Conservation (phyloP, 2,888 invertebrate species). For the Andricus quercusramuli region DNA sequence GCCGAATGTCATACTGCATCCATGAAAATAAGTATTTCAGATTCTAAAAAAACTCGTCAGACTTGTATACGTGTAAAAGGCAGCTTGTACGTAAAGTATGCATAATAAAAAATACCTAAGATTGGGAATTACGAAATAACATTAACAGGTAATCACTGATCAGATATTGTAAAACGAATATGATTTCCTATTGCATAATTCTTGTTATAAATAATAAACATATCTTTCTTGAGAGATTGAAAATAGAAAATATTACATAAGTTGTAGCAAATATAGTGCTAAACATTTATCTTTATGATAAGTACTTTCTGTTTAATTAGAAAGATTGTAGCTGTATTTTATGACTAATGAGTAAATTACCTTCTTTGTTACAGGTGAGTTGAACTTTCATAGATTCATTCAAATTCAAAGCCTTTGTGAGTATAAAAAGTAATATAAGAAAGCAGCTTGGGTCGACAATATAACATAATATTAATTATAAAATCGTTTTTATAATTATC, state of each 20-base stretch:
- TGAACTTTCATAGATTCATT: constrained; percentile 22
- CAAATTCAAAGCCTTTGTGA: neutral
- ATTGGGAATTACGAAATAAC: constrained; percentile 25
- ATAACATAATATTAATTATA: no score
- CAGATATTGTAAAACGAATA: constrained; percentile 9
- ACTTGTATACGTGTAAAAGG: neutral
- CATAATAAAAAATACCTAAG: neutral
- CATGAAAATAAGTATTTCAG: constrained; percentile 5
- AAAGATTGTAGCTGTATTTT: constrained; percentile 14
- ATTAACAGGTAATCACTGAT: neutral
- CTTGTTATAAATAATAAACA: constrained; percentile 1
- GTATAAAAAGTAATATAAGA: neutral
- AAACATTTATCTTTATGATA: constrained; percentile 24
- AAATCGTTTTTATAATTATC: no score
- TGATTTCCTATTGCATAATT: constrained; percentile 12
- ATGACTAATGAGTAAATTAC: constrained; percentile 26
- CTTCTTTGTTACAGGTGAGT: constrained; percentile 34
- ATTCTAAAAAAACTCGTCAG: constrained; percentile 34
- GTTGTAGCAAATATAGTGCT: neutral
- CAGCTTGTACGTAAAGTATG: neutral
- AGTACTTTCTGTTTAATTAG: constrained; percentile 5
- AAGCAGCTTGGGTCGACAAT: neutral
- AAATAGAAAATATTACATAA: constrained; percentile 18
- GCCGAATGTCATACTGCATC: constrained; percentile 25
- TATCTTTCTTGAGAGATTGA: neutral